Base-by-base conservation (phyloP, 2,113 vertebrate genomes). In the Porphyrio hochstetteri region DNA sequence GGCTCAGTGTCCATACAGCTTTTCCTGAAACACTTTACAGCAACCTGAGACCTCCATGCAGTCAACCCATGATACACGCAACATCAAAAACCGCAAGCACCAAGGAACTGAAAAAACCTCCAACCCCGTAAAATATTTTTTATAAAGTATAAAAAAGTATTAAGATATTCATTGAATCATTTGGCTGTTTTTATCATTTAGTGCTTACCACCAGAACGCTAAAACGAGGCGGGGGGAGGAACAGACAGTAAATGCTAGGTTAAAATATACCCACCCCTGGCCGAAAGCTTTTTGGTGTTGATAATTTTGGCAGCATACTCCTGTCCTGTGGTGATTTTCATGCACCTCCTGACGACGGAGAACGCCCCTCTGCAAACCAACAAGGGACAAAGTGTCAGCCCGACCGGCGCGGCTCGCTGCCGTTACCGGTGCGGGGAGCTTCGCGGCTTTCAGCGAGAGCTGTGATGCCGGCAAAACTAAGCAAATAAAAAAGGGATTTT, bases 291-390 rank as follows among this genome's bases (percentile, higher is more conserved):
- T 98, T 99, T 99, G 97, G 99, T 99, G 96, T 99, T 99, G 98
- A 99, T 99, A 82, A 99, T 99, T 98, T 99, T 99, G 97, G 99
- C 99, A 81, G 99, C 99, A 3, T 99, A 99, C 86, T 99, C 99
- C 96, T 99, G 99, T 93, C 99, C 99, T 6, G 98, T 98, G 94
- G 99, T 99, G 82, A 99, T 99, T 98, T 99, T 99, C 99, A 99
- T 99, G 75, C 99, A 99, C 93, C 99, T 98, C 94, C 98, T 98
- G 95, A 99, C 99, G 97, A 99, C 99, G 28, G 99, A 99, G 97
- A 99, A 99, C 4, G 99, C 99, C 23, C 99, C 99, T 98, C 99
- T 99, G 93, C 13, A 98, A 97, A 89, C 81, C 91, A 97, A 98
- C 93, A 92, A 96, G 71, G 92, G 65, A 95, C 93, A 93, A 59